Conservation (phyloP, 2,888 invertebrate species). For the Sarcophaga carnaria region DNA sequence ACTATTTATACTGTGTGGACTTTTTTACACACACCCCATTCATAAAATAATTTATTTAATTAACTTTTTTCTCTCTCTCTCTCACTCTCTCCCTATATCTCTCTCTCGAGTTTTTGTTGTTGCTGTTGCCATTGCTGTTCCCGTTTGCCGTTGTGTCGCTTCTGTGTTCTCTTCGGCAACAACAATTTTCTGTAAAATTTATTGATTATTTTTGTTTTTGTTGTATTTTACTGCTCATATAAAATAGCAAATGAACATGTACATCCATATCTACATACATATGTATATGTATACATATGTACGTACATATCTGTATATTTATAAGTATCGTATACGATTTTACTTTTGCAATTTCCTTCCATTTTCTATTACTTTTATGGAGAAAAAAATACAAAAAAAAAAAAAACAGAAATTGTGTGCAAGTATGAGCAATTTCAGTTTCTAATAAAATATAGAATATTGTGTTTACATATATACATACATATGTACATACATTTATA, state of each 20-base stretch:
- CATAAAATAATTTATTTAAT: conserved; percentile 71
- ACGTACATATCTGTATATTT: background rate
- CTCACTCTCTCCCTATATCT: background rate
- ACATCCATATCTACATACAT: background rate
- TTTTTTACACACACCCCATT: conserved; percentile 68
- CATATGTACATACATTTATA: background rate
- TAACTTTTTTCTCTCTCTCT: conserved; percentile 61
- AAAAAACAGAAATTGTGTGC: background rate
- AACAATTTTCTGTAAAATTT: conserved; percentile 71
- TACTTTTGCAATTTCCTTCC: conserved; percentile 65
- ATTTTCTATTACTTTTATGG: conserved; percentile 63
- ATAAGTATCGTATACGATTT: conserved; percentile 44
- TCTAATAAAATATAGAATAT: conserved; percentile 42
- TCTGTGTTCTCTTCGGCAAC: conserved; percentile 56
- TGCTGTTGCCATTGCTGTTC: conserved; percentile 39
- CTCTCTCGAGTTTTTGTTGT: background rate
- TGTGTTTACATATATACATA: too few species aligned
- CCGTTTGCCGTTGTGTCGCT: background rate
- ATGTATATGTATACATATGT: conserved; percentile 24
- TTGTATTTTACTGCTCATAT: conserved; percentile 23
- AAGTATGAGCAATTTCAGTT: conserved; percentile 57
- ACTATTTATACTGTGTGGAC: conserved; percentile 27
- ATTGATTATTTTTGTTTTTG: conserved; percentile 67
- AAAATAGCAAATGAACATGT: conserved; percentile 23
- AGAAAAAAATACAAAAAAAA: background rate